Conservation (phyloP, 92 coral and sea anemone species). For the Palythoa grandiflora region DNA sequence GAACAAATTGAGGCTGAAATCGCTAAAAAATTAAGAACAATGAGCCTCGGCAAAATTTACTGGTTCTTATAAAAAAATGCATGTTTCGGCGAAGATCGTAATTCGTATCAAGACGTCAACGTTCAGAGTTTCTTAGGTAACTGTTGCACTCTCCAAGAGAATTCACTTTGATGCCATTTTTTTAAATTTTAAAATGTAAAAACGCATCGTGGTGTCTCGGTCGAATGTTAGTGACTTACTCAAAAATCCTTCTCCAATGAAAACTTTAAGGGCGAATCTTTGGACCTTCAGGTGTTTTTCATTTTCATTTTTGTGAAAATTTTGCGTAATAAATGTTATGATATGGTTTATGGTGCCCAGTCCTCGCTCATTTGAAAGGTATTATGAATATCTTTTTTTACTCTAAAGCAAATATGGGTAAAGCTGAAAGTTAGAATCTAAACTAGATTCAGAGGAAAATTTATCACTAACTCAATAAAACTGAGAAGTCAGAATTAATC, state of each 20-base stretch:
- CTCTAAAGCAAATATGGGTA: neutral
- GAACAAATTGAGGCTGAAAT: too few species aligned
- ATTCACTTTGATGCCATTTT: neutral
- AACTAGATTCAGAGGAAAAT: neutral
- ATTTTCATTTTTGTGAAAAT: too few species aligned
- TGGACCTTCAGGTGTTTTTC: too few species aligned
- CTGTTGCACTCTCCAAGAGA: neutral
- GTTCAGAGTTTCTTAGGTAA: neutral
- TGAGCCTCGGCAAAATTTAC: too few species aligned
- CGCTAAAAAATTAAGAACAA: too few species aligned
- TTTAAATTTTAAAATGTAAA: neutral
- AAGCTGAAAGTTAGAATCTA: too few species aligned
- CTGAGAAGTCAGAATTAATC: neutral
- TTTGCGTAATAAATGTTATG: too few species aligned
- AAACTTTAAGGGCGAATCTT: neutral
- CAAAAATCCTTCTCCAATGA: neutral
- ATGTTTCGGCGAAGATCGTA: too few species aligned
- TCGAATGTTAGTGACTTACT: neutral
- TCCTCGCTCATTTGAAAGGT: neutral
- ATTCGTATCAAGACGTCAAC: too few species aligned
- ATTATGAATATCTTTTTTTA: neutral
- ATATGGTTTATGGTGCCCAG: neutral
- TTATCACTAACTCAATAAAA: neutral
- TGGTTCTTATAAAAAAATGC: too few species aligned
- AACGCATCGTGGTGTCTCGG: neutral